Conservation (phyloP, 2,888 invertebrate genomes). For the Pachycephus smyrnensis region DNA sequence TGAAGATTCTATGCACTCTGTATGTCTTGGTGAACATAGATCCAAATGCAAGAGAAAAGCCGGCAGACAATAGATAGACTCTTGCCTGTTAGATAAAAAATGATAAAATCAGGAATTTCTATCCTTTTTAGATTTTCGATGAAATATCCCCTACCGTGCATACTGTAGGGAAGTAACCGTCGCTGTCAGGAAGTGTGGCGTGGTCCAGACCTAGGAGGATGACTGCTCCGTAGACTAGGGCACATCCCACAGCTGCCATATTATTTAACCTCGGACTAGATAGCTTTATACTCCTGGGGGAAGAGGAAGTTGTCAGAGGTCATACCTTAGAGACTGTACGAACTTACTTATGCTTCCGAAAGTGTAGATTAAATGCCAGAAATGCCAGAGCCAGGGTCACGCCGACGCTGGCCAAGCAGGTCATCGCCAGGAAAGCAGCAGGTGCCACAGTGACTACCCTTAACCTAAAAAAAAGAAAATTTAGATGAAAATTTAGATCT, state of each 20-base stretch:
- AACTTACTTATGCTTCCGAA: constrained; percentile 82
- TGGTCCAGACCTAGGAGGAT: constrained; percentile 88
- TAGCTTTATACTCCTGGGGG: constrained; percentile 85
- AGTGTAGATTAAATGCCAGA: constrained; percentile 85
- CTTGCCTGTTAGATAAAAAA: constrained; percentile 74
- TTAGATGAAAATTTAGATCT: no score
- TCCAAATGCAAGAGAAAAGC: constrained; percentile 92
- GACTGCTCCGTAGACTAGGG: constrained; percentile 90
- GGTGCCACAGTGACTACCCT: constrained; percentile 83
- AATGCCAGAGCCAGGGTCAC: constrained; percentile 81
- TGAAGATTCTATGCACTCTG: constrained; percentile 91
- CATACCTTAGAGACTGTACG: background rate
- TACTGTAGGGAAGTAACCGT: constrained; percentile 81
- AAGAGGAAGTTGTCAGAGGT: no score
- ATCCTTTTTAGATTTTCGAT: background rate
- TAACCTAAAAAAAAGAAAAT: constrained; percentile 67
- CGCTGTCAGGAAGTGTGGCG: constrained; percentile 77
- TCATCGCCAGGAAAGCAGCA: constrained; percentile 80
- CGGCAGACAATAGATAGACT: constrained; percentile 89
- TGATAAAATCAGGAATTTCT: no score
- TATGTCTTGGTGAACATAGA: constrained; percentile 97
- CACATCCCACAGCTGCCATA: constrained; percentile 90
- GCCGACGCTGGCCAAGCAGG: constrained; percentile 79
- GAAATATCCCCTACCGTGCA: constrained; percentile 80
- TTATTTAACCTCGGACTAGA: constrained; percentile 94